Base-by-base conservation (phyloP, 1,140 invertebrate genomes). In the Ooceraea biroi region DNA sequence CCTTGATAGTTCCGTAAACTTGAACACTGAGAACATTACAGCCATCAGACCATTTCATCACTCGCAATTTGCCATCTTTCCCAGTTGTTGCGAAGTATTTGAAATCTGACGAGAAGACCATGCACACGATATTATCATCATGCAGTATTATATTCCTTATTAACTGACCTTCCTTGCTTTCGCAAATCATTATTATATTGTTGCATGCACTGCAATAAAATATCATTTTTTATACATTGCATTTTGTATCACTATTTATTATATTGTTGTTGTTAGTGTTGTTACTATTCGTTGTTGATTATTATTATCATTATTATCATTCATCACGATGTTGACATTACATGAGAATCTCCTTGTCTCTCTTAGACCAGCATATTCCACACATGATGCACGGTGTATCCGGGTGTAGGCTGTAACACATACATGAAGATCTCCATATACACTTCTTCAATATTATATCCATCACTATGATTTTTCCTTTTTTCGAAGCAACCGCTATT, bases 91-190 rank as follows among this genome's bases (percentile, higher is more conserved):
- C 90, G 3, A 93, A 41, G 41, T 89, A 91, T 11, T 74, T 82
- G 68, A 87, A 87, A 30, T 90, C 85, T 0, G 85, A 65, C 4
- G 92, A 93, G n/a, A 93, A 74, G 10, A 44, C 50, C 0, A 93
- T 19, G 0, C 65, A 4, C 4, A 86, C 1, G 17, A 93, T 74
- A 14, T 41, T 17, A 0, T 46, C 36, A 0, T 25, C 2, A 10
- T 88, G 60, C 0, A 2, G 22, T 0, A 27, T 0, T 0, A 22
- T 30, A 17, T 12, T 65, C 0, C n/a, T 8, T 3, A 84, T 44
- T 10, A 66, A 0, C 0, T 8, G 1, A 1, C 90, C 88, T 14
- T 44, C 63, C 1, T 3, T 5, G 0, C 74, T 2, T 0, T 2
- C 61, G 22, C 80, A 89, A 8, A 76, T 0, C 7, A 50, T 65